Evolutionary conservation across 2,797 vertebrate species (phyloP).

Genomic region (Propithecus deckenii): DNA sequence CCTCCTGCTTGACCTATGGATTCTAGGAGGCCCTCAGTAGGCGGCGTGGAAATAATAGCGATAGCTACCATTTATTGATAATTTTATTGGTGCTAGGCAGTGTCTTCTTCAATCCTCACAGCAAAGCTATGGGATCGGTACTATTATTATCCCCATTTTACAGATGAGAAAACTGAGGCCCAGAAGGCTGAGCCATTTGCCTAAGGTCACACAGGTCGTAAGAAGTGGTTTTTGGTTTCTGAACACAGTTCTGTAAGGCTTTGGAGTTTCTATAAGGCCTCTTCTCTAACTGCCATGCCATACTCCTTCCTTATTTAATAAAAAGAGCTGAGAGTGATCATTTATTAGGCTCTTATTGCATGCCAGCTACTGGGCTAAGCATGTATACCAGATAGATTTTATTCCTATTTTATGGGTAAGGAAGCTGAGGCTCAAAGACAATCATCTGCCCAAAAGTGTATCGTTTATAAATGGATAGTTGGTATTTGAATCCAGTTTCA

Average conservation of each 20-base stretch:
- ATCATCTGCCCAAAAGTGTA: neutral
- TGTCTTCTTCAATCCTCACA: neutral
- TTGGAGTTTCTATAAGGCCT: neutral
- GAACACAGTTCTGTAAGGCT: neutral
- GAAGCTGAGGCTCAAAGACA: neutral
- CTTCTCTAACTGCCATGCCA: neutral
- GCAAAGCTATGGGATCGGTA: neutral
- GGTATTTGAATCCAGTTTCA: neutral
- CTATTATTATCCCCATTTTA: neutral
- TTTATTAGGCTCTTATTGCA: neutral
- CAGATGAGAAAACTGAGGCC: conserved; percentile 7
- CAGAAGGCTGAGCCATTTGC: neutral
- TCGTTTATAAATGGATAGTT: neutral
- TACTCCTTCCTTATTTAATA: neutral
- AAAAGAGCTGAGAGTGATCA: neutral
- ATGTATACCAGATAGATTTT: neutral
- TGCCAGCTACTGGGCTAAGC: neutral
- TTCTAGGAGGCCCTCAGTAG: neutral
- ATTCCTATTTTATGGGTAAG: neutral
- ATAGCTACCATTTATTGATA: neutral
- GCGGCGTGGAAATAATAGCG: neutral
- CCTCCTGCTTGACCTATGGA: neutral
- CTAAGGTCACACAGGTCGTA: neutral
- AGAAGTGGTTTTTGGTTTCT: neutral
- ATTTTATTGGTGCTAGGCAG: neutral